Conservation (phyloP, 2,113 vertebrate species). For the Phrynosoma blainvillii region DNA sequence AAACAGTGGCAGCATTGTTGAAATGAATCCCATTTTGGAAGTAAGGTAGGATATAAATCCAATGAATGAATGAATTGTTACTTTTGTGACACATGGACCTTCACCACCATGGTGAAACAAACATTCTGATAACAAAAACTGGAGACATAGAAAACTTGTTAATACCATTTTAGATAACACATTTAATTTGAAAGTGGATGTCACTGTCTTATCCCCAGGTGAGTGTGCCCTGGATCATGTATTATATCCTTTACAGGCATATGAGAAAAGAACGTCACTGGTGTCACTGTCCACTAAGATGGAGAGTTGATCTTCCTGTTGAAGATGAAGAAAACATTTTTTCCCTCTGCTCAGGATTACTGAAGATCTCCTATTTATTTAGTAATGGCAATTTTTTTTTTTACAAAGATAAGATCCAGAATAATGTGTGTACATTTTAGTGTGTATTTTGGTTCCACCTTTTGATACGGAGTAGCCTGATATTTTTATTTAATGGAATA, state of each 20-base stretch:
- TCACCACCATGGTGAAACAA: not conserved
- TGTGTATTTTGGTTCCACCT: too few relatives aligned
- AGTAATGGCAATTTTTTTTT: too few relatives aligned
- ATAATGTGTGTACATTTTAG: not conserved
- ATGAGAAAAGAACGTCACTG: not conserved
- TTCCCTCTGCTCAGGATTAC: not conserved
- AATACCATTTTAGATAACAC: not conserved
- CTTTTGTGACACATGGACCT: not conserved
- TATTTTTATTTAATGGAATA: too few relatives aligned
- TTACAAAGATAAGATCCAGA: not conserved
- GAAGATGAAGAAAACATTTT: not conserved
- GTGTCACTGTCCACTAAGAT: not conserved
- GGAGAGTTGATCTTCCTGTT: not conserved
- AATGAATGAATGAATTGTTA: not conserved
- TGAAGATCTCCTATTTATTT: not conserved
- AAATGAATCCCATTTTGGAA: too few relatives aligned
- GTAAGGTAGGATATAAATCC: not conserved
- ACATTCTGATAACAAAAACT: not conserved
- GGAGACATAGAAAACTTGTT: not conserved
- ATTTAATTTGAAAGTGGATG: not conserved
- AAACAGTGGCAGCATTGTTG: not conserved
- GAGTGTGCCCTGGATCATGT: not conserved
- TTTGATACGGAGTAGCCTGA: too few relatives aligned
- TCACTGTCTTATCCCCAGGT: not conserved
- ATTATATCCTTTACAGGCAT: not conserved